Evolutionary conservation across 2,888 invertebrate species (phyloP).

Genomic region (Dasypogon diadema): DNA sequence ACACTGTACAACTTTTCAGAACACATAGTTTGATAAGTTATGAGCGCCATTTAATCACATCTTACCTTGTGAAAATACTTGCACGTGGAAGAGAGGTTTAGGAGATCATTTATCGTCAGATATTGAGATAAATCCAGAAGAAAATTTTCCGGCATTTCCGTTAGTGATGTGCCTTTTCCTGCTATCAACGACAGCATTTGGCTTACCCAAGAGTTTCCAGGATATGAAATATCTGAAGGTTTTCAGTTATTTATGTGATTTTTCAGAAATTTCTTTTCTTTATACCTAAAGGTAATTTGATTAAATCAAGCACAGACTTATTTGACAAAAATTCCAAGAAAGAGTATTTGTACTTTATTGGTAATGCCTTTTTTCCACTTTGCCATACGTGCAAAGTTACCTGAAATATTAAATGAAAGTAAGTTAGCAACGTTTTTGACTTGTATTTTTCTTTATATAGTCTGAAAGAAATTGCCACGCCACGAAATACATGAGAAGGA

Average conservation of each 20-base stretch:
- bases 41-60: no score
- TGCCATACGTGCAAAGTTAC: constrained; percentile 49
- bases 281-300: constrained; percentile 44
- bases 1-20: constrained; percentile 52
- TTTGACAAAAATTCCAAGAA: constrained; percentile 40
- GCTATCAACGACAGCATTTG: constrained; percentile 46
- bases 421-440: no score
- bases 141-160: constrained; percentile 51
- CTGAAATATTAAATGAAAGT: no score
- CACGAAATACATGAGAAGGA: no score
- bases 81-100: constrained; percentile 52
- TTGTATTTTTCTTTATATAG: no score
- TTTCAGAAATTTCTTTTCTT: neutral
- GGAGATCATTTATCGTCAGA: constrained; percentile 45
- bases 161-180: constrained; percentile 27
- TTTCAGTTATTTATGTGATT: neutral
- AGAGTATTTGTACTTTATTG: constrained; percentile 41
- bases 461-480: no score
- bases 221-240: neutral
- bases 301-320: constrained; percentile 35
- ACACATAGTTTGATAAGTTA: no score
- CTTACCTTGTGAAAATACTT: constrained; percentile 48
- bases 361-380: constrained; percentile 38
- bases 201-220: constrained; percentile 21
- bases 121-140: constrained; percentile 27